Evolutionary conservation across 2,797 vertebrate genomes (phyloP), one percentile per base, ranked within the genome.

Genomic region (Phataginus tricuspis): DNA sequence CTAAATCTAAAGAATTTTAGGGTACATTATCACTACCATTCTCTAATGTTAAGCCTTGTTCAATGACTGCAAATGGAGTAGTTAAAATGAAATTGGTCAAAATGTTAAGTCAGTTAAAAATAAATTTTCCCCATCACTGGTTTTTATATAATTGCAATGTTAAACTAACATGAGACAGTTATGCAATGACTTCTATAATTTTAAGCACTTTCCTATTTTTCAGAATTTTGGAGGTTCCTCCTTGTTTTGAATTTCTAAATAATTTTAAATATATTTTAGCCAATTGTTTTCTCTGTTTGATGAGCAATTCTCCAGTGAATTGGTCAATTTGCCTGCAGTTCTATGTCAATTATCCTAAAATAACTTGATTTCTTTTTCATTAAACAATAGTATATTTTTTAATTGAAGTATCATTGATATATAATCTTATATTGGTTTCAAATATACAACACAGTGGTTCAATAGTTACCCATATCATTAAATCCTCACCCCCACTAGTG

Each of bases 21-120:
- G 82, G 39, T 89, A 9, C 31, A 64, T 94, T 83, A 83, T 63
- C 18, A 94, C 15, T 42, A 63, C 63, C 42, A 83, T 63, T 86
- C 68, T 79, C 45, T 49, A 95, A 83, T 93, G 93, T 63, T 89
- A 91, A 97, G 63, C 68, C 16, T 5, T 96, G 49, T 66, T 95
- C 72, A 94, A 8, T 94, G 57, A 91, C 19, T 88, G 29, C 42
- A 96, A 95, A 95, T 86, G 31, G 11, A 78, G 42, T 66, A 39
- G 34, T 82, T 93, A 90, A 90, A 90, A 92, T 57, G 53, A 96
- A 97, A 91, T 34, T 94, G 59, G 80, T 87, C 68, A 77, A 96
- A 96, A 94, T 39, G 42, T 66, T 93, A 80, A 88, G 45, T 61
- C 61, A 5, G 64, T 80, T 83, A 93, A 96, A 96, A 95, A 93